Evolutionary conservation across 2,797 vertebrate species (phyloP).

Genomic region (Megaceryle alcyon): DNA sequence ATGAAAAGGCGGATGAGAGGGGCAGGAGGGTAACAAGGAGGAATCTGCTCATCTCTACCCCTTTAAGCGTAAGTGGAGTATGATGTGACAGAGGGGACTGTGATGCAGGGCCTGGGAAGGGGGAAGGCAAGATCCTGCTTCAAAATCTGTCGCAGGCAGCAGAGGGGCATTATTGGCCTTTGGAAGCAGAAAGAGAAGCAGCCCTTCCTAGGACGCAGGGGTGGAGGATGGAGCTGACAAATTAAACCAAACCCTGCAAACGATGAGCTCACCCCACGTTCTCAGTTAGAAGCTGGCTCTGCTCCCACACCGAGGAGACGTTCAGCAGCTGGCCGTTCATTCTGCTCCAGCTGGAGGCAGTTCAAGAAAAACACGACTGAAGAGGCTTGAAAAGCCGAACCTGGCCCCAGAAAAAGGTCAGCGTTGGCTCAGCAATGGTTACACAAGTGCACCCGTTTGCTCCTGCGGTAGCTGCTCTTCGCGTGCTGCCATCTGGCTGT

Average conservation of each 20-base stretch:
- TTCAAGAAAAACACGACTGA: background rate
- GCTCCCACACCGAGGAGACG: background rate
- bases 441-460: background rate
- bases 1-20: accelerated
- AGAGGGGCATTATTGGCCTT: accelerated
- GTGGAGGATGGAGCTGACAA: background rate
- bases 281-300: background rate
- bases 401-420: background rate
- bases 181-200: background rate
- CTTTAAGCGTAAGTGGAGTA: accelerated
- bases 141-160: accelerated
- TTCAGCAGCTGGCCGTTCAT: background rate
- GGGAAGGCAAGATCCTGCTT: background rate
- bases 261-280: background rate
- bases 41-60: background rate
- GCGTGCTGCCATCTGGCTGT: background rate
- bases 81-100: background rate
- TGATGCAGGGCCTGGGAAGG: accelerated
- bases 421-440: background rate
- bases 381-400: background rate
- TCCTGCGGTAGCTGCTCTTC: background rate
- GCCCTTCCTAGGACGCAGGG: background rate
- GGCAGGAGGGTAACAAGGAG: accelerated
- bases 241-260: background rate
- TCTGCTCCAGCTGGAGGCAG: background rate